Percentiles rank a stretch among this genome's conserved stretches.
These are phyloP conservation scores for Drosophila kokeensis DNA, from an alignment of 2,888 invertebrate genomes.

Conservation along the genomic window DNA sequence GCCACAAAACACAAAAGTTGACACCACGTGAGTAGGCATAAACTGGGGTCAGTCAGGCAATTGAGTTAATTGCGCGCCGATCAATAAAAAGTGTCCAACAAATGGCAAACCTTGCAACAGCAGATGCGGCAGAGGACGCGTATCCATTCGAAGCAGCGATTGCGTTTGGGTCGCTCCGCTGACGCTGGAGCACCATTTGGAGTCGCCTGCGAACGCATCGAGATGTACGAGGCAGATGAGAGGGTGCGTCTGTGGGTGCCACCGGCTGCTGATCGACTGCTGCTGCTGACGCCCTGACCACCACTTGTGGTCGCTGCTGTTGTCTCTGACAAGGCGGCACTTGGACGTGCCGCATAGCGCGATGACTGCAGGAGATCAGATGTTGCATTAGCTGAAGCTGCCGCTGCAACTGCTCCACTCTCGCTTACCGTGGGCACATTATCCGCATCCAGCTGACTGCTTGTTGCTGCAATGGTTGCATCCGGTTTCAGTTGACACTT, in stretches of 20 bases:
- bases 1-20: not conserved
- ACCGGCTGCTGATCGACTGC: slow-evolving; percentile 28
- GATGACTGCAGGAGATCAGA: slow-evolving; percentile 63
- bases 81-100: slow-evolving; percentile 13
- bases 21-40: no score
- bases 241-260: slow-evolving; percentile 73
- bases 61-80: slow-evolving; percentile 22
- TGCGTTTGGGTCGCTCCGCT: slow-evolving; percentile 72
- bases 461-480: slow-evolving; percentile 80
- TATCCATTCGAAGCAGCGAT: slow-evolving; percentile 76
- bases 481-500: slow-evolving; percentile 61
- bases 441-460: slow-evolving; percentile 73
- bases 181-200: slow-evolving; percentile 30
- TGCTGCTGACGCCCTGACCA: slow-evolving; percentile 21
- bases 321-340: slow-evolving; percentile 69
- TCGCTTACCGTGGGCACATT: slow-evolving; percentile 73
- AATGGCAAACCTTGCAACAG: slow-evolving; percentile 71
- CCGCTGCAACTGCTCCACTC: slow-evolving; percentile 1
- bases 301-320: slow-evolving; percentile 10
- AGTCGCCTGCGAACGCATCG: slow-evolving; percentile 66
- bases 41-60: not conserved
- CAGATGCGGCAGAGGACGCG: slow-evolving; percentile 61
- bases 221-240: slow-evolving; percentile 79
- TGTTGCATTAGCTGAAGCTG: slow-evolving; percentile 10
- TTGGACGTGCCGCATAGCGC: slow-evolving; percentile 63